Percentiles rank a stretch among this genome's conserved stretches.
Conservation (phyloP, 1,140 invertebrate species). For the Micrasema longulum region DNA sequence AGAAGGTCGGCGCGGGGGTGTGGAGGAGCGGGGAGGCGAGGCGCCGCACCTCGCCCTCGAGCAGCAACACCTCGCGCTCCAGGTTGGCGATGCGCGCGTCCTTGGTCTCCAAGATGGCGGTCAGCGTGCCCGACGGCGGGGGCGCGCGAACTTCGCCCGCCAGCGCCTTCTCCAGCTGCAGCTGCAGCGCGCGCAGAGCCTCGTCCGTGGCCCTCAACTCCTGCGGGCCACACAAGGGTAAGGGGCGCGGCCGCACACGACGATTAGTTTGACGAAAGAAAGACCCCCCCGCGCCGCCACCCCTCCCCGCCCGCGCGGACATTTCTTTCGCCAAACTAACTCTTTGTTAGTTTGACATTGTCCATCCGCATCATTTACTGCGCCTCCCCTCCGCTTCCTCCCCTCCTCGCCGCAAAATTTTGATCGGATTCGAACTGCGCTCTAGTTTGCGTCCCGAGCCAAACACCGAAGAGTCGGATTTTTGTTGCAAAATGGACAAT, state of each 20-base stretch:
- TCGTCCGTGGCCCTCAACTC: slow-evolving; percentile 85
- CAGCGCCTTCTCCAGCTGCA: slow-evolving; percentile 80
- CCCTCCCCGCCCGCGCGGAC: slow-evolving; percentile 58
- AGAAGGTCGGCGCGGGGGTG: slow-evolving; percentile 67
- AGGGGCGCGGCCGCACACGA: slow-evolving; percentile 25
- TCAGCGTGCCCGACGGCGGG: slow-evolving; percentile 77
- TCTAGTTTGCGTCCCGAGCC: slow-evolving; percentile 44
- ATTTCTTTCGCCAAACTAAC: slow-evolving; percentile 58
- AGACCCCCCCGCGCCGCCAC: slow-evolving; percentile 47
- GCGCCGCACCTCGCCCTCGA: slow-evolving; percentile 69
- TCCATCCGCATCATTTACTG: slow-evolving; percentile 51
- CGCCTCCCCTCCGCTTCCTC: slow-evolving; percentile 8
- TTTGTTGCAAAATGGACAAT: slow-evolving; percentile 54
- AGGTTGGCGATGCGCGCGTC: slow-evolving; percentile 86
- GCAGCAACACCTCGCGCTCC: slow-evolving; percentile 83
- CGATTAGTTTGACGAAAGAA: slow-evolving; percentile 55
- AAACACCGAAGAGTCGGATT: slow-evolving; percentile 48
- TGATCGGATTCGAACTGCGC: not conserved
- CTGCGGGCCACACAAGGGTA: slow-evolving; percentile 62
- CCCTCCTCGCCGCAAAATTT: slow-evolving; percentile 9
- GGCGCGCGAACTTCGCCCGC: slow-evolving; percentile 72
- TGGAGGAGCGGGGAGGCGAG: slow-evolving; percentile 65
- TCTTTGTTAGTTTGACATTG: slow-evolving; percentile 55
- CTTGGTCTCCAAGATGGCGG: slow-evolving; percentile 85
- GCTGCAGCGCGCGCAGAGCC: slow-evolving; percentile 81